Evolutionary conservation across 2,113 vertebrate genomes (phyloP), one percentile per base, ranked within the genome.

Genomic region (Heloderma charlesbogerti): DNA sequence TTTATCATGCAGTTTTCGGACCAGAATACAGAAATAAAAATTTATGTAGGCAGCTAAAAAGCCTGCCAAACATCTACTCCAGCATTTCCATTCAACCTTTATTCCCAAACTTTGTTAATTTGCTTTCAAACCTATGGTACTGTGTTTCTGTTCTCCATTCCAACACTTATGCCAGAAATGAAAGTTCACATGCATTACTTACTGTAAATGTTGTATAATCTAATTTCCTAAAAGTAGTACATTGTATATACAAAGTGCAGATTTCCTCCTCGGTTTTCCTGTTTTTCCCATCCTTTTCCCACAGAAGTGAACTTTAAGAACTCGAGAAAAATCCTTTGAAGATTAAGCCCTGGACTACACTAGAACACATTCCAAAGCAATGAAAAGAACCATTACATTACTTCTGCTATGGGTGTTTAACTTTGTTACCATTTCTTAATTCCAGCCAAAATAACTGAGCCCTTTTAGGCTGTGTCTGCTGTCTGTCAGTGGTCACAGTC

Each of bases 341-440:
- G 31, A 90, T 48, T 67, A 48, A 66, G 82, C 72, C 8, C 15
- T 86, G 57, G 63, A 34, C 63, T 51, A 40, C 25, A 51, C 60
- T 27, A 78, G 43, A 51, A 79, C 79, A 69, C 63, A 86, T 79
- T 69, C 72, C 63, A 86, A 57, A 12, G 10, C n/a, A 74, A 25
- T 63, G 18, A 89, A 74, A 75, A 89, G 51, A 90, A 71, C 71
- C 34, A 86, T 45, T 34, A 63, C n/a, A 84, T 63, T 89, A 77
- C 37, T 79, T 90, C 25, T 66, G 48, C 78, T 90, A 51, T 69
- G 48, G 27, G 13, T 37, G 15, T 71, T 71, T 69, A 86, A 78
- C 57, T 79, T 75, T 69, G 43, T 40, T 67, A 69, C 34, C 8
- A 69, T n/a, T 86, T 86, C n/a, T 79, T 69, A 77, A 84, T 75